Base-by-base conservation (phyloP, 1,140 invertebrate genomes). In the Cyphomyrmex costatus region DNA sequence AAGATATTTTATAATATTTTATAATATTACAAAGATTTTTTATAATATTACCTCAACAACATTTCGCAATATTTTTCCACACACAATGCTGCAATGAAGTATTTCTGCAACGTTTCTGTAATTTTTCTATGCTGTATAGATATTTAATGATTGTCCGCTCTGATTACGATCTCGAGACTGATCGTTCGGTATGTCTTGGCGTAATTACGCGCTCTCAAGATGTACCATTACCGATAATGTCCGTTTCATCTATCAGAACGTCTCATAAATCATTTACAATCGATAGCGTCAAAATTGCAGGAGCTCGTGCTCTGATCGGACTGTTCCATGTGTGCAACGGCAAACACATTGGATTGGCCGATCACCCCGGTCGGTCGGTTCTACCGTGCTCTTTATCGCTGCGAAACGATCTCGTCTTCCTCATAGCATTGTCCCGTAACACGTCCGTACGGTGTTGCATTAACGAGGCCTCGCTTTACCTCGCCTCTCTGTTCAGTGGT, bases 381-480 rank as follows among this genome's bases (percentile, higher is more conserved):
- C 53, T 16, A 16, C 14, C 46, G 58, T 6, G 68, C 49, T 68
- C 79, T 65, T 89, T 89, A 90, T 90, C 89, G 77, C 46, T 61
- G 56, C 65, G 86, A 82, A 85, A 90, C 88, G 70, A 90, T 90
- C 89, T 90, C 86, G 76, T 90, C 89, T 90, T 90, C 88, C 89
- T 90, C 86, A 73, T 87, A 85, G 88, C 85, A 87, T 90, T 90
- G 88, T 85, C 88, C 85, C 85, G 79, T 89, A 89, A 90, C 85
- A 87, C 89, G 85, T 90, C 82, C 79, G 49, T 27, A 24, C 46
- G 12, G 65, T 74, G 73, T 79, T 74, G 86, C 80, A 88, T 88
- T 87, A 87, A 85, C 89, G 76, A 90, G 71, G 53, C 42, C 33
- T 51, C n/a, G 56, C 65, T 21, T 36, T 51, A 82, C 66, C 66